A percentile compares a stretch with the other conserved stretches of the same genome.
Evolutionary conservation across 2,888 invertebrate species (phyloP).

Genomic region (Coenonympha glycerion): DNA sequence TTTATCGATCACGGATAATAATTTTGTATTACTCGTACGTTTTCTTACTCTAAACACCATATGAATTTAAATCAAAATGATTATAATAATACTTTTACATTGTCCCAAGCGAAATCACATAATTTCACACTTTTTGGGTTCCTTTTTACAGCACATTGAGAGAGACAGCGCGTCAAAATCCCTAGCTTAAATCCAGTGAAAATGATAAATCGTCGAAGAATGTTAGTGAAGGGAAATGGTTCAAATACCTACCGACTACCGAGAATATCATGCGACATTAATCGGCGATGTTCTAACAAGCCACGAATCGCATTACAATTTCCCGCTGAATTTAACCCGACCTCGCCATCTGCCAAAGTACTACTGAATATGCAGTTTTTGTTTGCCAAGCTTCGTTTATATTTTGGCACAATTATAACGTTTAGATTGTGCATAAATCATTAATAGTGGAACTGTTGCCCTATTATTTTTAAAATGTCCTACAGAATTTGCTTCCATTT

Average conservation of each 20-base stretch:
- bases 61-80: too few species aligned
- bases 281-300: background rate
- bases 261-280: slow-evolving; percentile 4
- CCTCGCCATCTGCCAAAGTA: background rate
- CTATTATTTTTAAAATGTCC: background rate
- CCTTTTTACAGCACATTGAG: background rate
- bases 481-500: background rate
- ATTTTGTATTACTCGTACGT: too few species aligned
- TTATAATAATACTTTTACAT: too few species aligned
- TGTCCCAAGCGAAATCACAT: too few species aligned
- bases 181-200: background rate
- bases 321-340: background rate
- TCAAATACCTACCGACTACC: too few species aligned
- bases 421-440: background rate
- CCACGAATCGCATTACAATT: slow-evolving; percentile 3
- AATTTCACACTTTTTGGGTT: too few species aligned
- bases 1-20: background rate
- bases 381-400: slow-evolving; percentile 23
- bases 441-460: background rate
- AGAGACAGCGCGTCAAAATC: background rate
- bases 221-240: background rate
- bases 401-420: slow-evolving; percentile 14
- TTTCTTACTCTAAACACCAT: too few species aligned
- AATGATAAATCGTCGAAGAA: background rate
- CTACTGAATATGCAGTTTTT: slow-evolving; percentile 2